Base-by-base conservation (phyloP, 2,113 vertebrate species). In the Leptosomus discolor region DNA sequence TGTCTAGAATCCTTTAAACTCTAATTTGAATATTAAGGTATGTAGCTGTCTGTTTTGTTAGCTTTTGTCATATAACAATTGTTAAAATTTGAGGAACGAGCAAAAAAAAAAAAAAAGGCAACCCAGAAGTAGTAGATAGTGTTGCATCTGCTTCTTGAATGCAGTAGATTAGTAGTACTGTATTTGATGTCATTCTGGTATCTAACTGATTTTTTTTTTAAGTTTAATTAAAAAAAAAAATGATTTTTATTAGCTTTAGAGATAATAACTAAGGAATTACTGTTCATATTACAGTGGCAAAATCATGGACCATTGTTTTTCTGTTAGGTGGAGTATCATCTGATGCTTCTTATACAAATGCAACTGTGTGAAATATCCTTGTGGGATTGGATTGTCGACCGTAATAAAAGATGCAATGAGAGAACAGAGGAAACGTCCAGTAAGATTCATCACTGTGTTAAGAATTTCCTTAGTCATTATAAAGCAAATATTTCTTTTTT, bases 311-410 rank as follows among this genome's bases (percentile, higher is more conserved):
- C 2, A 0, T 46, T 89, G 8, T 95, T 90, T 92, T 84, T 41
- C 68, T 96, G 41, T 37, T 94, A 99, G 99, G 98, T 98, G 39
- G 98, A 99, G 76, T 99, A 99, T 98, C 98, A 97, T 92, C 98
- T 99, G 88, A 99, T 99, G 99, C 98, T 99, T 90, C 99, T 99
- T 90, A 99, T 99, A 80, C 99, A 99, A 96, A 99, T 99, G 99
- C 99, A 99, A 85, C 96, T 99, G 48, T 99, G 99, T 94, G 99
- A 99, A 91, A 98, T 97, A 45, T 99, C 99, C 3, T 90, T 99
- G 90, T 99, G 99, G 97, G 99, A 99, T 78, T 99, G 99, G 99
- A 99, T 99, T 95, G 92, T 92, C 39, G 98, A 99, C 82, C 98
- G 99, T 82, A 99, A 99, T 82, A 70, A 51, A 75, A 93, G 88